A percentile compares a stretch with the other conserved stretches of the same genome.
Evolutionary conservation across 2,797 vertebrate genomes (phyloP).

Genomic region (Pangasius djambal): DNA sequence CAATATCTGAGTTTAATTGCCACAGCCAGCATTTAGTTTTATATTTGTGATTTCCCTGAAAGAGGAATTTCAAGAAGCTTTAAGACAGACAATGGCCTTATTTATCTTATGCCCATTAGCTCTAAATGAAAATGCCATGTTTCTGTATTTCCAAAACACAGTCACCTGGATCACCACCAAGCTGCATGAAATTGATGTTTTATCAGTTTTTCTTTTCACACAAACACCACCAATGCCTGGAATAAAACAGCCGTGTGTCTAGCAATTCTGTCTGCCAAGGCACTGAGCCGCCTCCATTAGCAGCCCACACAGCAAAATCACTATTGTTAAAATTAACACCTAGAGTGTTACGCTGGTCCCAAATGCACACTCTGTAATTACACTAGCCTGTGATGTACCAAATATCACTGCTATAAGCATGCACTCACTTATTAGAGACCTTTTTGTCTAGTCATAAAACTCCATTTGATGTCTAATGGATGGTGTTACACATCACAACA

Average conservation of each 20-base stretch:
- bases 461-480: slow-evolving; percentile 39
- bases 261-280: slow-evolving; percentile 28
- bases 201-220: slow-evolving; percentile 10
- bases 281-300: slow-evolving; percentile 27
- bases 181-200: not conserved
- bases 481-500: slow-evolving; percentile 31
- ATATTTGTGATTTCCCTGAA: slow-evolving; percentile 1
- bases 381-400: slow-evolving; percentile 26
- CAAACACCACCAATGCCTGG: slow-evolving; percentile 3
- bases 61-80: not conserved
- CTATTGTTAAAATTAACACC: slow-evolving; percentile 53
- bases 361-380: slow-evolving; percentile 44
- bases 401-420: slow-evolving; percentile 24
- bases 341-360: slow-evolving; percentile 33
- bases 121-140: not conserved
- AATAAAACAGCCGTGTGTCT: slow-evolving; percentile 25
- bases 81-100: not conserved
- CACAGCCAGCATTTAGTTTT: slow-evolving; percentile 8
- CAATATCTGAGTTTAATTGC: slow-evolving; percentile 17
- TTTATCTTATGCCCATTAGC: not conserved
- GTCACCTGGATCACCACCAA: not conserved
- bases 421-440: slow-evolving; percentile 38
- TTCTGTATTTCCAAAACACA: slow-evolving; percentile 14
- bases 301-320: slow-evolving; percentile 39
- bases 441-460: slow-evolving; percentile 32